Evolutionary conservation across 2,888 invertebrate species (phyloP).

Genomic region (Andrena dorsata): DNA sequence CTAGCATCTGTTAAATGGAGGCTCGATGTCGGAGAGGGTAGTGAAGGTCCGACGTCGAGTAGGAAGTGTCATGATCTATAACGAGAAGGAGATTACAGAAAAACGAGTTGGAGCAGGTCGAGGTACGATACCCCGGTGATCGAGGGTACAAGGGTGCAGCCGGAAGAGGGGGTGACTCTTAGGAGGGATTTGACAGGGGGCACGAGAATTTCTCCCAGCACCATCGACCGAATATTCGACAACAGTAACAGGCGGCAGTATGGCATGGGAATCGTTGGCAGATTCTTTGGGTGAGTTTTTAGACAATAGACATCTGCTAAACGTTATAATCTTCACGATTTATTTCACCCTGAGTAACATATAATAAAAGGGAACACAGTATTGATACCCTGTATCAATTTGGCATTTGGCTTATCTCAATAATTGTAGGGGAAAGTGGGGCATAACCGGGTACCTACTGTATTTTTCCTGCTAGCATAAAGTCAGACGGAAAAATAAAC

Average conservation of each 20-base stretch:
- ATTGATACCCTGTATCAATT: no score
- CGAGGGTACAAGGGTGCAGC: conserved; percentile 62
- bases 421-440: no score
- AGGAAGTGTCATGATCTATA: conserved; percentile 45
- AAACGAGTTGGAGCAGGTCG: conserved; percentile 81
- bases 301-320: no score
- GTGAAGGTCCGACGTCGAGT: conserved; percentile 38
- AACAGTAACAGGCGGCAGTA: conserved; percentile 95
- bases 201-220: conserved; percentile 90
- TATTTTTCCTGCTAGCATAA: no score
- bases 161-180: conserved; percentile 76
- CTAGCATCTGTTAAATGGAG: background rate
- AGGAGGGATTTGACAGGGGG: conserved; percentile 86
- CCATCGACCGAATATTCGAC: conserved; percentile 94
- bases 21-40: conserved; percentile 35
- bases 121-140: conserved; percentile 71
- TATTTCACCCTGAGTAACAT: background rate
- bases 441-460: no score
- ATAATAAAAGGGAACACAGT: no score
- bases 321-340: background rate
- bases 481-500: no score
- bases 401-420: no score
- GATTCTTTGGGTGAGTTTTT: conserved; percentile 89
- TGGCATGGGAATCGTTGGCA: conserved; percentile 93
- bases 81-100: conserved; percentile 78